Evolutionary conservation across 2,797 vertebrate genomes (phyloP).

Genomic region (Okamejei kenojei): DNA sequence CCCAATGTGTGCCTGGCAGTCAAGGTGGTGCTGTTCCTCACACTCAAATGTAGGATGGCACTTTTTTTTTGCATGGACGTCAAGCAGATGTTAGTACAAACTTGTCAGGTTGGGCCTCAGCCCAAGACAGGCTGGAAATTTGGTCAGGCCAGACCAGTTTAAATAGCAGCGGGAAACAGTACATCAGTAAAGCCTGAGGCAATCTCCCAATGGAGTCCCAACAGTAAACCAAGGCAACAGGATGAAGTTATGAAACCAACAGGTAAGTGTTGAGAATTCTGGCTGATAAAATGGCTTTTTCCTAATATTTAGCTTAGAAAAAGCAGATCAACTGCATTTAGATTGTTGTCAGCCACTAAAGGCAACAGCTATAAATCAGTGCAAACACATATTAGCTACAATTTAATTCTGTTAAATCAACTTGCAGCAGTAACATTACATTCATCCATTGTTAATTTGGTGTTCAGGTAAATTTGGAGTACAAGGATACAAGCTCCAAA

Average conservation of each 20-base stretch:
- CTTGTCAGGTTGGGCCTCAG: no score
- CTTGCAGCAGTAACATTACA: background rate
- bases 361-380: background rate
- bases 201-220: no score
- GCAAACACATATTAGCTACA: background rate
- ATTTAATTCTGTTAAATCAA: background rate
- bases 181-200: no score
- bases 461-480: background rate
- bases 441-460: background rate
- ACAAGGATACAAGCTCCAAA: background rate
- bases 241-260: background rate
- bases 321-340: background rate
- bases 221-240: background rate
- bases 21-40: no score
- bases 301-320: background rate
- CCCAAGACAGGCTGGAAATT: no score
- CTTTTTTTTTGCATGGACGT: no score
- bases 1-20: no score
- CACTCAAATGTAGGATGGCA: no score
- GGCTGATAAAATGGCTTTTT: background rate
- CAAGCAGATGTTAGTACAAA: no score
- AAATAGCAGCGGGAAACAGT: no score
- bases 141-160: no score
- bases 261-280: background rate
- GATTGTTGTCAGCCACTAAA: no score